Percentiles rank a stretch among this genome's conserved stretches.
These are phyloP conservation scores for Bothrops jararaca DNA, from an alignment of 2,113 vertebrate species.

Conservation along the genomic window DNA sequence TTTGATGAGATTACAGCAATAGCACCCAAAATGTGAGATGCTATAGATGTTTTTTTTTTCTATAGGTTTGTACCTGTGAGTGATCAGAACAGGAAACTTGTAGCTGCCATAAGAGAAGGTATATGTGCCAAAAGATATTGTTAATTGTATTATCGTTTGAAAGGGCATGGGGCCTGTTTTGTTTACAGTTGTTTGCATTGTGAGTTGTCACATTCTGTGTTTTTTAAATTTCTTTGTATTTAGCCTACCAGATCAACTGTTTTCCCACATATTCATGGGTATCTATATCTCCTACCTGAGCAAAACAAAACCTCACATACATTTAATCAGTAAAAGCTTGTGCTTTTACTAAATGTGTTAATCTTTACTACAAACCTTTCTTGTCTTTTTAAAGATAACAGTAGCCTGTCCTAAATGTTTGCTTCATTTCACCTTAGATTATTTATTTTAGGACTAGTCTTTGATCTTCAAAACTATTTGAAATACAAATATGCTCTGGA, in stretches of 20 bases:
- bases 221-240: neutral
- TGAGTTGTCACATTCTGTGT: neutral
- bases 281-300: neutral
- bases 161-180: neutral
- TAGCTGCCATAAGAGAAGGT: constrained; percentile 79
- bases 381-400: neutral
- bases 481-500: constrained; percentile 69
- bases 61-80: constrained; percentile 73
- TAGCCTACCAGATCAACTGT: neutral
- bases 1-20: neutral
- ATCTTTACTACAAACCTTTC: neutral
- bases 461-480: constrained; percentile 69
- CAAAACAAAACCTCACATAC: neutral
- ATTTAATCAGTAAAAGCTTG: neutral
- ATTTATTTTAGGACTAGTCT: constrained; percentile 69
- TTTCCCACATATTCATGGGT: neutral
- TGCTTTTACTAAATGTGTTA: constrained; percentile 10
- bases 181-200: neutral
- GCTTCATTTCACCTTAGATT: neutral
- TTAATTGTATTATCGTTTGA: neutral
- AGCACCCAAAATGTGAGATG: neutral
- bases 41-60: constrained; percentile 21
- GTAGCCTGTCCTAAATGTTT: neutral
- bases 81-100: constrained; percentile 75
- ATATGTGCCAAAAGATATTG: constrained; percentile 9